phyloP scores from a whole-genome alignment of 2,113 vertebrate species.

The Microcebus murinus region DNA sequence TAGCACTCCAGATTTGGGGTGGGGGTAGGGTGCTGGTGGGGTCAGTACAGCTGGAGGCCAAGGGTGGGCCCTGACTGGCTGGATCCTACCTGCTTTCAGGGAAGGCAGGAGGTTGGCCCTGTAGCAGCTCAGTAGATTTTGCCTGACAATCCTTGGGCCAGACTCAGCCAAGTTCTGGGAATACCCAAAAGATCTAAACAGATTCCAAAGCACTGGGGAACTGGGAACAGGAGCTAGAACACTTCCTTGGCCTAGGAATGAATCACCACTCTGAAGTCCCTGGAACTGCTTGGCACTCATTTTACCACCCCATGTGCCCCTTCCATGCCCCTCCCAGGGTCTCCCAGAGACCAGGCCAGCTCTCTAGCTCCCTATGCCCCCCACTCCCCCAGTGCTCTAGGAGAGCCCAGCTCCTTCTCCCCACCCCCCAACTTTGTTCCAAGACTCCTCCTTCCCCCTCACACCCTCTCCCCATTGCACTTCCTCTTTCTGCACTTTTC shows the following conservation, averaged over 20 bases:
- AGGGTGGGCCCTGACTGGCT: background rate
- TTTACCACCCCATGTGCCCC: background rate
- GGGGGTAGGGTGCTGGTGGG: background rate
- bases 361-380: background rate
- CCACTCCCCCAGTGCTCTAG: background rate
- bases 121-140: background rate
- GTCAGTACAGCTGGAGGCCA: background rate
- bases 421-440: background rate
- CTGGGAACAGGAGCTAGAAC: background rate
- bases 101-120: background rate
- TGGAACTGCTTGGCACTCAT: background rate
- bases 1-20: background rate
- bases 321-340: background rate
- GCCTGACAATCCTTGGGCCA: background rate
- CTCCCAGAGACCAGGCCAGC: background rate
- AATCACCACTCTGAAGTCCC: background rate
- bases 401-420: background rate
- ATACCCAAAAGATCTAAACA: background rate
- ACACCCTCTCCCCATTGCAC: background rate
- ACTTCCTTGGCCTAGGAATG: background rate
- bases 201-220: conserved; percentile 15
- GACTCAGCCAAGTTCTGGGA: conserved; percentile 49
- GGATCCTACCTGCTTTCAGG: background rate
- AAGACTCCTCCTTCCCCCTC: conserved; percentile 14
- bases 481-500: conserved; percentile 2